Percentiles rank a stretch among this genome's conserved stretches.
phyloP scores from a whole-genome alignment of 2,888 invertebrate species.

The Pecten maximus region DNA sequence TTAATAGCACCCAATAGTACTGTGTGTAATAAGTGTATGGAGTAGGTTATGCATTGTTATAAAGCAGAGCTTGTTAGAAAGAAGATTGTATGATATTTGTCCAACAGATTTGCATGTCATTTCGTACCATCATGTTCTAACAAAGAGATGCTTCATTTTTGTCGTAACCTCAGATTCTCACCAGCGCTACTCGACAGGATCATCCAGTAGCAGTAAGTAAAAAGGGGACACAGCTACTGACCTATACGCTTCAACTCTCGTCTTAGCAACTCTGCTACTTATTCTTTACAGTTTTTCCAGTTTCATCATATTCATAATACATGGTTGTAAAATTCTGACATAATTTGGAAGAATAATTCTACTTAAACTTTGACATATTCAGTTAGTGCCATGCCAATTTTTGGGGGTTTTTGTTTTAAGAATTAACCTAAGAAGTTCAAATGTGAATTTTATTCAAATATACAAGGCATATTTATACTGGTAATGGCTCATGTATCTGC shows the following conservation, averaged over 20 bases:
- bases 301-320: not conserved
- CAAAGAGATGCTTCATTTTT: conserved; percentile 2
- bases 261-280: not conserved
- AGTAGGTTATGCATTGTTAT: not conserved
- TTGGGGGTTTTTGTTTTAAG: no score
- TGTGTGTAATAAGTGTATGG: not conserved
- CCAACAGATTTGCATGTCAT: not conserved
- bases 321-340: not conserved
- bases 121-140: not conserved
- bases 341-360: not conserved
- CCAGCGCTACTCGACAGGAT: conserved; percentile 22
- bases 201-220: conserved; percentile 27
- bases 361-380: not conserved
- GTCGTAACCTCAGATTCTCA: not conserved
- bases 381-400: not conserved
- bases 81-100: not conserved
- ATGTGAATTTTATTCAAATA: not conserved
- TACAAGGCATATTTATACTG: not conserved
- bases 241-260: conserved; percentile 4
- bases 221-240: not conserved
- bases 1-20: no score
- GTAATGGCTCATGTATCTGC: not conserved
- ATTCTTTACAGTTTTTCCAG: not conserved
- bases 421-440: not conserved
- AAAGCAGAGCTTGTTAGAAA: not conserved